Evolutionary conservation across 2,888 invertebrate genomes (phyloP).

Genomic region (Phrixothrix hirtus): DNA sequence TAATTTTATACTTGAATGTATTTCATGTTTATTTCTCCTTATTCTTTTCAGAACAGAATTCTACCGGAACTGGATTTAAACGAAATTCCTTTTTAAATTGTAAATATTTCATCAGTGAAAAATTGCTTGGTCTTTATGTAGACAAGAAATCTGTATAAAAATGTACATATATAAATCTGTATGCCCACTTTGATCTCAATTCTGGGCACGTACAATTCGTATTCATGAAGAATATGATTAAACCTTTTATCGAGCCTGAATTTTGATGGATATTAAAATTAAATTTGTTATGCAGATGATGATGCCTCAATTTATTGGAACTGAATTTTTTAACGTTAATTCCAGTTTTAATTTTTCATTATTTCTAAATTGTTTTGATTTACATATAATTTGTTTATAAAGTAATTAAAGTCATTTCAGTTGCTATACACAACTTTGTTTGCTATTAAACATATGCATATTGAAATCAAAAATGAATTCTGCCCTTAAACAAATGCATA

Average conservation of each 20-base stretch:
- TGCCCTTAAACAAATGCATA: too few species aligned
- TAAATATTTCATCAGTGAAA: slow-evolving; percentile 4
- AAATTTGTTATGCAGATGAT: slow-evolving; percentile 29
- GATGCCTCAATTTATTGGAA: slow-evolving; percentile 24
- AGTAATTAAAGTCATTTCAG: too few species aligned
- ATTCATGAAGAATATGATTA: slow-evolving; percentile 32
- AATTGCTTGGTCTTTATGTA: slow-evolving; percentile 5
- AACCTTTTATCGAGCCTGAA: slow-evolving; percentile 30
- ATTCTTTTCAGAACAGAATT: too few species aligned
- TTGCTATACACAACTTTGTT: too few species aligned
- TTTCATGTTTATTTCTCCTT: too few species aligned
- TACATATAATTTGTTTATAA: too few species aligned
- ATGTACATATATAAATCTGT: slow-evolving; percentile 25
- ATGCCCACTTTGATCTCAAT: slow-evolving; percentile 23
- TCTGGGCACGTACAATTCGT: slow-evolving; percentile 30
- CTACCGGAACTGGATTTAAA: too few species aligned
- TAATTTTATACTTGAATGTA: too few species aligned
- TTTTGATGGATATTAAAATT: slow-evolving; percentile 33
- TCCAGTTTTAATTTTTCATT: slow-evolving; percentile 7
- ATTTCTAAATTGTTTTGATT: neutral
- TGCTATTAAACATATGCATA: too few species aligned
- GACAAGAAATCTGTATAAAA: slow-evolving; percentile 14
- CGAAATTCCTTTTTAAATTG: slow-evolving; percentile 4
- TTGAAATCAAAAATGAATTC: too few species aligned
- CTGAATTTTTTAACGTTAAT: slow-evolving; percentile 23